Percentiles rank a stretch among this genome's conserved stretches.
Evolutionary conservation across 2,888 invertebrate species (phyloP).

Genomic region (Drosophila sordidapex): DNA sequence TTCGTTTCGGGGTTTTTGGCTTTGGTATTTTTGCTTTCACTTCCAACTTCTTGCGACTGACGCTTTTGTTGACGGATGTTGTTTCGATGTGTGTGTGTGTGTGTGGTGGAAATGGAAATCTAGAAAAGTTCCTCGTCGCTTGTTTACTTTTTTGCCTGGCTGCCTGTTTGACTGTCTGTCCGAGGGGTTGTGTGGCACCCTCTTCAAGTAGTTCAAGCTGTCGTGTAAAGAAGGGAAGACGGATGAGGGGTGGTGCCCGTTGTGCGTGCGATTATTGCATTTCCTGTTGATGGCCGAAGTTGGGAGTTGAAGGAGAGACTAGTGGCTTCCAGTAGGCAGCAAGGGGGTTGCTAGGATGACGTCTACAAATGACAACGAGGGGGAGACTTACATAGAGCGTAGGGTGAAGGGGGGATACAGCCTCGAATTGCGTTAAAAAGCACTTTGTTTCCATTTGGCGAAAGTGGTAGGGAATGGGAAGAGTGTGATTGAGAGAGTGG

Average conservation of each 20-base stretch:
- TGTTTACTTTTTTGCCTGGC: constrained; percentile 40
- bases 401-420: constrained; percentile 43
- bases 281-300: constrained; percentile 54
- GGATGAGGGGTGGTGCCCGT: not conserved
- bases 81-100: constrained; percentile 1
- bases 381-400: constrained; percentile 1
- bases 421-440: constrained; percentile 63
- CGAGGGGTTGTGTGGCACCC: constrained; percentile 18
- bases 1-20: constrained; percentile 36
- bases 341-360: constrained; percentile 36
- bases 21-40: constrained; percentile 58
- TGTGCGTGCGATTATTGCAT: constrained; percentile 76
- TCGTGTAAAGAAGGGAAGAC: not conserved
- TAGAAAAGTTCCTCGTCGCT: constrained; percentile 50
- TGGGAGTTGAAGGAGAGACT: not conserved
- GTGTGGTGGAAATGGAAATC: constrained; percentile 42
- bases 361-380: constrained; percentile 19
- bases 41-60: constrained; percentile 55
- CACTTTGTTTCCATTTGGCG: constrained; percentile 59
- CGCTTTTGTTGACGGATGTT: constrained; percentile 74
- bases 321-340: not conserved
- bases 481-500: not conserved
- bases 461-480: not conserved
- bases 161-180: constrained; percentile 1
- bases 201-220: constrained; percentile 36